Evolutionary conservation across 2,888 invertebrate genomes (phyloP).

Genomic region (Therioaphis trifolii): DNA sequence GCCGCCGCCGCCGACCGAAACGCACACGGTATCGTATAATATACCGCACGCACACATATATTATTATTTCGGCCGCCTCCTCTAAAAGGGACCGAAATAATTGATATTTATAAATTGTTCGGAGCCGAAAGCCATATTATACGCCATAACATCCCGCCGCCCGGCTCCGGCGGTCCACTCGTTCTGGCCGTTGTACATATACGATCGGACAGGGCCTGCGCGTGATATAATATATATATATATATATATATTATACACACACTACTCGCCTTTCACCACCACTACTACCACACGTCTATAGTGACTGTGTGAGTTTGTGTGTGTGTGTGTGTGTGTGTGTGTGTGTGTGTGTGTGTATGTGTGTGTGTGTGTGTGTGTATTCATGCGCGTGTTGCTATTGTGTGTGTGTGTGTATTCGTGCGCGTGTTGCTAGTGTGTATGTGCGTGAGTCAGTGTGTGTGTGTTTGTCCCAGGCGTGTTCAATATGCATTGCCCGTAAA

Average conservation of each 20-base stretch:
- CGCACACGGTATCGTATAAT: too few relatives aligned
- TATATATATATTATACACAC: too few relatives aligned
- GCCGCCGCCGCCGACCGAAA: background rate
- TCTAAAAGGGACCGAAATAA: conserved; percentile 33
- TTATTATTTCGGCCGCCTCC: background rate
- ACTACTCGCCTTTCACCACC: background rate
- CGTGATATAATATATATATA: too few relatives aligned
- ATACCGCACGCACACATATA: too few relatives aligned
- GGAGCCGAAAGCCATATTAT: conserved; percentile 19
- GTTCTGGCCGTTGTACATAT: too few relatives aligned
- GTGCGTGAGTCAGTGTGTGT: background rate
- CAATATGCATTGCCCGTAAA: conserved; percentile 53
- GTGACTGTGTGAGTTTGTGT: too few relatives aligned
- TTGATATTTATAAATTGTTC: conserved; percentile 54
- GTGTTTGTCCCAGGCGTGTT: conserved; percentile 31
- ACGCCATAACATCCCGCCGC: background rate
- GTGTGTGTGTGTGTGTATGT: too few relatives aligned
- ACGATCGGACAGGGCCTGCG: too few relatives aligned
- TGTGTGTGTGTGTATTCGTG: background rate
- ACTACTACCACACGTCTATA: too few relatives aligned
- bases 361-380: too few relatives aligned
- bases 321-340: too few relatives aligned
- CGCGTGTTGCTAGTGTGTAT: background rate
- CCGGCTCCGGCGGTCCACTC: background rate
- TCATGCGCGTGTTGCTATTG: too few relatives aligned